Evolutionary conservation across 64 coral and sea anemone genomes (phyloP).

Genomic region (Orbicella faveolata): DNA sequence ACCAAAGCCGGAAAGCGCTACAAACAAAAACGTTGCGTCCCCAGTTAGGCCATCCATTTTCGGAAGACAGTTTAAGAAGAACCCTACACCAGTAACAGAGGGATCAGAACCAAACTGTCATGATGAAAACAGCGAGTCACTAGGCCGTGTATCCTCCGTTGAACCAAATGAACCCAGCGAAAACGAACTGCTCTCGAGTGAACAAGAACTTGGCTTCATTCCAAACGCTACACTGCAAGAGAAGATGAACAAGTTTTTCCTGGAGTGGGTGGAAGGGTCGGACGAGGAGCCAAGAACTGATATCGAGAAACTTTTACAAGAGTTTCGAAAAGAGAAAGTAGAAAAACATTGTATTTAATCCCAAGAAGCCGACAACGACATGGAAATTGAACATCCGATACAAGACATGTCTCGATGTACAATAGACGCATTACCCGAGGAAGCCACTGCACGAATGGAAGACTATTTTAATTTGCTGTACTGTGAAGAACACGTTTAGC

Average conservation of each 20-base stretch:
- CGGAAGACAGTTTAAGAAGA: background rate
- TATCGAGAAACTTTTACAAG: background rate
- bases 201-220: constrained; percentile 17
- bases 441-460: background rate
- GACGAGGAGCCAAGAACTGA: constrained; percentile 18
- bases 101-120: background rate
- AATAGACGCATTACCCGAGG: background rate
- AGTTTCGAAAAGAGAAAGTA: constrained; percentile 9
- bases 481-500: background rate
- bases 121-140: background rate
- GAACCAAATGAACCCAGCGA: background rate
- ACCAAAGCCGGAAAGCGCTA: background rate
- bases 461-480: background rate
- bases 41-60: background rate
- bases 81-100: background rate
- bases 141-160: background rate
- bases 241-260: constrained; percentile 40
- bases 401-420: background rate
- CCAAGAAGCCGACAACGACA: background rate
- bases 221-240: constrained; percentile 32
- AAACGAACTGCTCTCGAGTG: background rate
- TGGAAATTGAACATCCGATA: background rate
- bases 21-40: background rate
- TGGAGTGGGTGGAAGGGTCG: background rate
- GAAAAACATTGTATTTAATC: background rate